phyloP scores from a whole-genome alignment of 2,113 vertebrate species.

The Xyrauchen texanus region DNA sequence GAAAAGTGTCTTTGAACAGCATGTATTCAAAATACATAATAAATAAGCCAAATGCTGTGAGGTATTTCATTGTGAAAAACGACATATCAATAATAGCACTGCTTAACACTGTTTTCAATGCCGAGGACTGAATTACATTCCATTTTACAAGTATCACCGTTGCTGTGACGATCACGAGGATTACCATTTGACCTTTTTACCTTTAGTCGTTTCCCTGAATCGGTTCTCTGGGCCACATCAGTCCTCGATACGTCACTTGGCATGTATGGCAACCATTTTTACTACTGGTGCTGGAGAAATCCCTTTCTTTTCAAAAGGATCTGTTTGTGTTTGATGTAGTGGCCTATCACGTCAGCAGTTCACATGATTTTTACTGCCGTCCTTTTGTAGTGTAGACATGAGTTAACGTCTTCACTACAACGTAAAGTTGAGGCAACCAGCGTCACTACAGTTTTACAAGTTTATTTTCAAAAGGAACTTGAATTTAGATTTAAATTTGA shows the following conservation, averaged over 20 bases:
- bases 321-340: conserved; percentile 42
- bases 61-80: neutral
- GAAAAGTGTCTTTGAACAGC: neutral
- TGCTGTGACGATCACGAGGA: conserved; percentile 23
- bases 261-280: conserved; percentile 24
- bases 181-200: conserved; percentile 22
- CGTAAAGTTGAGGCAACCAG: no score
- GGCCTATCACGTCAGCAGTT: conserved; percentile 43
- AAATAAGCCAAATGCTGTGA: neutral
- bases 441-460: no score
- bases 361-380: conserved; percentile 20
- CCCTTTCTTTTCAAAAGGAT: conserved; percentile 33
- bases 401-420: no score
- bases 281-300: conserved; percentile 36
- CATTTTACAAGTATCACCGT: conserved; percentile 24
- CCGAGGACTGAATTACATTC: neutral
- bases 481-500: no score
- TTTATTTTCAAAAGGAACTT: no score
- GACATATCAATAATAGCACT: neutral
- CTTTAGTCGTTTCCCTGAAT: conserved; percentile 28
- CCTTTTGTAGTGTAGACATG: neutral
- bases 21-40: neutral
- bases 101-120: no score
- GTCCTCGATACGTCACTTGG: conserved; percentile 41
- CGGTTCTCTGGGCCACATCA: neutral